Evolutionary conservation across 2,888 invertebrate species (phyloP), one percentile per base, ranked within the genome.

Genomic region (Pollenia amentaria): DNA sequence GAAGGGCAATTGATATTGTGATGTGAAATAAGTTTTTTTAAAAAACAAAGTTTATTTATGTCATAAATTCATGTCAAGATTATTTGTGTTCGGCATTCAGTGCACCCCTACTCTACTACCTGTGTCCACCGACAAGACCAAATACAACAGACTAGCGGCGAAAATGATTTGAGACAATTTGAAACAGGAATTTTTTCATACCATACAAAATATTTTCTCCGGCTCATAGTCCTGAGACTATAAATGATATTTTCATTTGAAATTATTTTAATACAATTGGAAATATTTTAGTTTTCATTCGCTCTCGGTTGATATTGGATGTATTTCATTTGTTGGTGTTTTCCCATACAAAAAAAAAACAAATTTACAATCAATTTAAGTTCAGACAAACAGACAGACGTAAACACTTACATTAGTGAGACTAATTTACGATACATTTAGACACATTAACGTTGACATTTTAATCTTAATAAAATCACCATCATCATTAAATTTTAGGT

Each of bases 111-210:
- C 75, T 65, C 60, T 57, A 76, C 72, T 80, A 83, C 86, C 72
- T 83, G 86, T 65, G 82, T 70, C 70, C 79, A 78, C 77, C 77
- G 62, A 69, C 82, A 78, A 80, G 60, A 79, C 57, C 76, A 87
- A 84, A 60, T 64, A 82, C 72, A 67, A 67, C 77, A 83, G 82
- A 83, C 76, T 62, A 84, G 87, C 84, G 84, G 87, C 87, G 87
- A 87, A 87, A 84, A 87, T 87, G 87, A 87, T 87, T 87, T 87
- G 84, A 87, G 80, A 73, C 72, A 84, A 69, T 84, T 85, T 78
- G 72, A 29, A 75, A 83, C 42, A 60, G 42, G 29, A 79, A 65
- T 55, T 70, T 73, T 76, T 65, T 80, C 67, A 77, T 46, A 76
- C 70, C 80, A 77, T 40, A 73, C 69, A 80, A 53, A 64, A 78